Evolutionary conservation across 1,140 invertebrate genomes (phyloP), one percentile per base, ranked within the genome.

Genomic region (Temnothorax nylanderi): DNA sequence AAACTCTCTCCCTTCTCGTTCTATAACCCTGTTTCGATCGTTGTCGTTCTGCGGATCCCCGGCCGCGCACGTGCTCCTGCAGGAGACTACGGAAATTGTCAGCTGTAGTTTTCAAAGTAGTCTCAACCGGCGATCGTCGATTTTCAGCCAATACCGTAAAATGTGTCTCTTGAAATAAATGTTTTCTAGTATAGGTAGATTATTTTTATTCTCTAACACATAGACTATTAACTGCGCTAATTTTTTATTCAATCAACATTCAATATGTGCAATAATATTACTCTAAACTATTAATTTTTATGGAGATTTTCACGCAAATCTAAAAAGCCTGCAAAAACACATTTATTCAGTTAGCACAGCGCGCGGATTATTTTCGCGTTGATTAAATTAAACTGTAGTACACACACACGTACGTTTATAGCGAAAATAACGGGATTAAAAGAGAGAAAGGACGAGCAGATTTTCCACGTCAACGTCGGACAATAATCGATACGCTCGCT

Each of bases 351-450:
- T 62, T 37, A 37, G 5, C 69, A 26, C n/a, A 26, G 21, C 11
- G 21, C 11, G 13, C 41, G 41, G 80, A 74, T 84, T 74, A 74
- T 84, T 84, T 60, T 60, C 56, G 16, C 58, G 69, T 75, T 74
- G 69, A 84, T n/a, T 84, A 84, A 84, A 84, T 84, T 84, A 84
- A 84, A 75, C 54, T 49, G 54, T 47, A 47, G 49, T 49, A 58
- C 65, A 21, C 18, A 44, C 41, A 51, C 16, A 21, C 26, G 11
- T 11, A 44, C 10, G 34, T 82, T 47, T 21, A 11, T 21, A 44
- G 32, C 6, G 41, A 84, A 84, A 84, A 60, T 75, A 84, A 84
- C 69, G 69, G 41, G 54, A 84, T 74, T 74, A 49, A 84, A 74
- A 82, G 80, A 37, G 65, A 72, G 77, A 77, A 80, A 65, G 34